phyloP scores from a whole-genome alignment of 2,888 invertebrate genomes.

The Coelogynopora nodosa region DNA sequence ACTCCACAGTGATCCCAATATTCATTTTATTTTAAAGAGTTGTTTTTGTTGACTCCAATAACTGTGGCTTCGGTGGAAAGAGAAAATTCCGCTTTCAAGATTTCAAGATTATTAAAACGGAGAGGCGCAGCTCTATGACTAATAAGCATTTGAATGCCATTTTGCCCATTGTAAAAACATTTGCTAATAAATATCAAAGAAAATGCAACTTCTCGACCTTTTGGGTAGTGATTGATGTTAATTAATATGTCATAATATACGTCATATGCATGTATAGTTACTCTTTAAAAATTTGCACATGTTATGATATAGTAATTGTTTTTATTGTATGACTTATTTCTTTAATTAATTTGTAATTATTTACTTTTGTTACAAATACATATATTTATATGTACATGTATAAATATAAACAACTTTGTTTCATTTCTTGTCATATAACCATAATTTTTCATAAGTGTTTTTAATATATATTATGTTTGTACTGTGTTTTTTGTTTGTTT shows the following conservation, averaged over 20 bases:
- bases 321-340: background rate
- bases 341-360: background rate
- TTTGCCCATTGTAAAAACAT: constrained; percentile 4
- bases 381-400: background rate
- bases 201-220: background rate
- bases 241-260: constrained; percentile 15
- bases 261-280: background rate
- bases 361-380: background rate
- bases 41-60: background rate
- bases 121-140: constrained; percentile 17
- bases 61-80: constrained; percentile 25
- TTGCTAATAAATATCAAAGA: background rate
- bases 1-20: constrained; percentile 5
- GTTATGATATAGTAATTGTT: background rate
- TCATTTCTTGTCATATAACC: background rate
- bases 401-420: background rate
- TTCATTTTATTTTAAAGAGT: constrained; percentile 3
- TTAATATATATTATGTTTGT: background rate
- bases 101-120: constrained; percentile 10
- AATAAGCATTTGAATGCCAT: background rate
- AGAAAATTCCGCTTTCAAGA: constrained; percentile 10
- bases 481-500: background rate
- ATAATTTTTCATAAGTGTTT: background rate
- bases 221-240: background rate
- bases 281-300: background rate